Evolutionary conservation across 2,797 vertebrate genomes (phyloP).

Genomic region (Clarias platycephalus): DNA sequence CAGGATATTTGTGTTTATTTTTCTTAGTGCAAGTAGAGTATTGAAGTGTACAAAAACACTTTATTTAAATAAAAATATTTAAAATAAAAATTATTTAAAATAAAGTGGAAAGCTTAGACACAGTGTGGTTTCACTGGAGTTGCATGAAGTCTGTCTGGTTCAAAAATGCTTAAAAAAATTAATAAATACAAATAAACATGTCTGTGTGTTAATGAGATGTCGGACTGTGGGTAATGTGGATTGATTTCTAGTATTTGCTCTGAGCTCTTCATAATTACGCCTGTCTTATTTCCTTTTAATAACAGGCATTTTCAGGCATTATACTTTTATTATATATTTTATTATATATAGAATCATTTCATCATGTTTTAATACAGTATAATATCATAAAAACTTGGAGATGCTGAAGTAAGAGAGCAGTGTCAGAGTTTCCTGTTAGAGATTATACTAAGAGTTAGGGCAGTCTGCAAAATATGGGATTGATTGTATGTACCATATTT

Average conservation of each 20-base stretch:
- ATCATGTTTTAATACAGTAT: too few relatives aligned
- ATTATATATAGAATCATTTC: too few relatives aligned
- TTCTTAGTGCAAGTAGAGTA: background rate
- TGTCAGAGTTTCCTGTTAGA: background rate
- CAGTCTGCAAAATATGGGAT: background rate
- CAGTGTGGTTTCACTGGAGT: background rate
- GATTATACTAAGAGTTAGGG: background rate
- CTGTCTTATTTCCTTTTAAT: background rate
- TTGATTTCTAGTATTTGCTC: background rate
- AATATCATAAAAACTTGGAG: background rate
- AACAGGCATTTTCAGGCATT: background rate
- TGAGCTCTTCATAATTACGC: background rate
- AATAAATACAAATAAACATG: background rate
- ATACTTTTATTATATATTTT: too few relatives aligned
- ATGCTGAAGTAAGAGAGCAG: background rate
- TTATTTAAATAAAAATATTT: background rate
- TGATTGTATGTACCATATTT: background rate
- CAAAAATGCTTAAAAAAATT: too few relatives aligned
- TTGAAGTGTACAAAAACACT: background rate
- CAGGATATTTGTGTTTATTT: background rate
- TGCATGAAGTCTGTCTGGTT: background rate
- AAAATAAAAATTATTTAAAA: background rate
- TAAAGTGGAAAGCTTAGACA: background rate
- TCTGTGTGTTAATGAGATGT: background rate
- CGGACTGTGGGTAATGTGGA: background rate